Evolutionary conservation across 2,888 invertebrate species (phyloP).

Genomic region (Sphaerophoria rueppellii): DNA sequence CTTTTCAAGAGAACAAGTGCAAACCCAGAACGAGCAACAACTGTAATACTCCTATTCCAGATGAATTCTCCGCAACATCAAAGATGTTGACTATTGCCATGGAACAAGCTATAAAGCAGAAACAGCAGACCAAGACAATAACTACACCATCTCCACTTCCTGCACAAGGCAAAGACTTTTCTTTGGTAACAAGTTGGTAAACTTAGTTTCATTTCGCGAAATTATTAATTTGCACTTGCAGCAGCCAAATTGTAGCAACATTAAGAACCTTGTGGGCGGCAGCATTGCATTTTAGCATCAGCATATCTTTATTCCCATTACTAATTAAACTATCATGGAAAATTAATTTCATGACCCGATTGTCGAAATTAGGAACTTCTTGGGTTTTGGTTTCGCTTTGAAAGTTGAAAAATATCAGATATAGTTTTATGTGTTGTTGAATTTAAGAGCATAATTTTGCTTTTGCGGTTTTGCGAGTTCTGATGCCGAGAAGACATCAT

Average conservation of each 20-base stretch:
- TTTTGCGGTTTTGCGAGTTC: background rate
- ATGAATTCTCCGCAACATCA: constrained; percentile 51
- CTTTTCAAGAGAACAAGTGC: constrained; percentile 59
- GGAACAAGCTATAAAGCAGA: constrained; percentile 12
- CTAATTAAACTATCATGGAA: constrained; percentile 72
- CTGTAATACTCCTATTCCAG: constrained; percentile 47
- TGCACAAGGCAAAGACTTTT: constrained; percentile 39
- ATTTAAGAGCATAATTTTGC: background rate
- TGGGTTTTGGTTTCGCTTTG: background rate
- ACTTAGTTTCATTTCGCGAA: constrained; percentile 66
- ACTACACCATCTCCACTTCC: background rate
- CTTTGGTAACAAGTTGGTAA: constrained; percentile 53
- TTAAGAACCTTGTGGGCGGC: background rate
- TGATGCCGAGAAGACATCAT: background rate
- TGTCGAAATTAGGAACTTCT: constrained; percentile 55
- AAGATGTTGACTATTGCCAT: constrained; percentile 64
- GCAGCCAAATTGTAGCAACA: constrained; percentile 42
- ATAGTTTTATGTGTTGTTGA: background rate
- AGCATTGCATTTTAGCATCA: constrained; percentile 3
- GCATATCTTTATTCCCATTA: constrained; percentile 49
- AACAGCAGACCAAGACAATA: constrained; percentile 44
- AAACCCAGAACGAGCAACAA: constrained; percentile 52
- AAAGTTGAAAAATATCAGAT: background rate
- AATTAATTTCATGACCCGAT: constrained; percentile 69
- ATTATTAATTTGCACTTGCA: constrained; percentile 64